phyloP scores from a whole-genome alignment of 2,113 vertebrate genomes.

The Butorides virescens region DNA sequence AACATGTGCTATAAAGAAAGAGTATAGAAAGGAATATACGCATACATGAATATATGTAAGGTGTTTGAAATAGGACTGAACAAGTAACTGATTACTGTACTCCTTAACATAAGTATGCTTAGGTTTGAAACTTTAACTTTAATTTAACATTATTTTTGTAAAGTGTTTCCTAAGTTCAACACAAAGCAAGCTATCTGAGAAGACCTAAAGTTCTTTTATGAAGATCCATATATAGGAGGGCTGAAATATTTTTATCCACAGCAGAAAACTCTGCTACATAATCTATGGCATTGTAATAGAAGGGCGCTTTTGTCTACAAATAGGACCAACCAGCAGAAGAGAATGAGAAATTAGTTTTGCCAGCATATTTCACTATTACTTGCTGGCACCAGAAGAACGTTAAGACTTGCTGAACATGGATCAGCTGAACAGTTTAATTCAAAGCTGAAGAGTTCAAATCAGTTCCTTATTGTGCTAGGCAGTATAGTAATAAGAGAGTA shows the following conservation, averaged over 20 bases:
- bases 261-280: not conserved
- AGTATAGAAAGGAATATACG: not conserved
- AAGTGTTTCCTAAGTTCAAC: not conserved
- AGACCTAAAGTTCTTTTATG: not conserved
- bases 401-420: not conserved
- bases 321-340: not conserved
- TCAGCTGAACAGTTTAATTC: conserved; percentile 20
- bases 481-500: not conserved
- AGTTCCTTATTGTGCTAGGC: conserved; percentile 15
- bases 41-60: not conserved
- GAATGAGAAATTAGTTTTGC: conserved; percentile 11
- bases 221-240: not conserved
- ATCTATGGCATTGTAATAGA: not conserved
- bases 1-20: not conserved
- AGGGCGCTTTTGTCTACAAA: conserved; percentile 10
- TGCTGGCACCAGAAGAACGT: not conserved
- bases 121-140: not conserved
- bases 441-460: conserved; percentile 33
- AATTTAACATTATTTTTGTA: not conserved
- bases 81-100: not conserved
- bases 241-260: conserved; percentile 10
- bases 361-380: not conserved
- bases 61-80: not conserved
- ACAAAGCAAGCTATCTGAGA: not conserved
- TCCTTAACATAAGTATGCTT: not conserved